Conservation (phyloP, 2,113 vertebrate species). For the Podocnemis expansa region DNA sequence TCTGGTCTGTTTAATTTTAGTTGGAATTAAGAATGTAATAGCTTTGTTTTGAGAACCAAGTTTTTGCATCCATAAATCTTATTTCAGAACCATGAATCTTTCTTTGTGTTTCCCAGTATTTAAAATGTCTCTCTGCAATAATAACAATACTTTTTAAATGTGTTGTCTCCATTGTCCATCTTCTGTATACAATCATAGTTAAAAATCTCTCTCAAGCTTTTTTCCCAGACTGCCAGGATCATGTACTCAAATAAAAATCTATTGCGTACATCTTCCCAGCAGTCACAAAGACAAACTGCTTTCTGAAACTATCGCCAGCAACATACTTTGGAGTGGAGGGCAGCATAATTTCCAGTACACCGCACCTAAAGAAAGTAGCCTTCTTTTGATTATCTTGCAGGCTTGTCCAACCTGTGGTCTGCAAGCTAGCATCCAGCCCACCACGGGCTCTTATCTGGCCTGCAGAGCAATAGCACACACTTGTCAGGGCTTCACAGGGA, state of each 20-base stretch:
- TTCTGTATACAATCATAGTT: background rate
- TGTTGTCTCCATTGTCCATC: background rate
- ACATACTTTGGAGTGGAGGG: background rate
- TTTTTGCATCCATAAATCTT: background rate
- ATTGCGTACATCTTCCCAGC: background rate
- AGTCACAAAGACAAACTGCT: background rate
- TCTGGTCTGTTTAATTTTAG: background rate
- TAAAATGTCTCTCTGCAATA: background rate
- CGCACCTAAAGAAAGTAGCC: background rate
- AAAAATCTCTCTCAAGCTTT: background rate
- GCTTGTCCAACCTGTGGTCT: too few relatives aligned
- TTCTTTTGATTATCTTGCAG: background rate
- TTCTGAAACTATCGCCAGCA: background rate
- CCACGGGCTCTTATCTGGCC: too few relatives aligned
- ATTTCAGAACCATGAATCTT: background rate
- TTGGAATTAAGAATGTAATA: background rate
- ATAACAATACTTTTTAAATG: background rate
- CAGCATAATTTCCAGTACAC: background rate
- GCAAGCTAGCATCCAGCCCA: too few relatives aligned
- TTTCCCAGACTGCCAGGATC: background rate
- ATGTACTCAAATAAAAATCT: background rate
- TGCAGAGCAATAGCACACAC: too few relatives aligned
- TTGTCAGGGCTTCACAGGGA: too few relatives aligned
- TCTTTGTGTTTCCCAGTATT: background rate
- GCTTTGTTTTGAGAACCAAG: constrained; percentile 1